phyloP scores from a whole-genome alignment of 2,113 vertebrate species.

The Campylomormyrus numenius region DNA sequence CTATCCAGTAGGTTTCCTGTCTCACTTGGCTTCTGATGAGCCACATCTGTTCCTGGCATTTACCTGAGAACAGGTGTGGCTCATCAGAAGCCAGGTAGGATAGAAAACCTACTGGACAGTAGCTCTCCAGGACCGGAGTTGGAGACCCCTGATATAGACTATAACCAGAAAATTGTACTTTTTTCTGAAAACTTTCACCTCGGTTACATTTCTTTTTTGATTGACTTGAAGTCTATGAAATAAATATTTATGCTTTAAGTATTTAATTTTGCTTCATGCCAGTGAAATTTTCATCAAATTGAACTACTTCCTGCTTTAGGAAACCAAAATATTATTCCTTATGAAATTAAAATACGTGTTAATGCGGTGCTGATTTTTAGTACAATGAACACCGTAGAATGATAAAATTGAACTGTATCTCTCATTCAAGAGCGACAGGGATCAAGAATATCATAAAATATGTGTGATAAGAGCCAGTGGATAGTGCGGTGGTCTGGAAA shows the following conservation, averaged over 20 bases:
- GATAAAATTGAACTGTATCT: background rate
- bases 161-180: background rate
- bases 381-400: background rate
- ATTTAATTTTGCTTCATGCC: background rate
- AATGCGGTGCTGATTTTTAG: background rate
- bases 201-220: background rate
- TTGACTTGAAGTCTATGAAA: background rate
- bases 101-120: no score
- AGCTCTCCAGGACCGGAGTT: no score
- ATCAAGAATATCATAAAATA: background rate
- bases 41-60: no score
- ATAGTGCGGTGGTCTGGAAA: background rate
- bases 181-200: background rate
- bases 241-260: background rate
- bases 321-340: background rate
- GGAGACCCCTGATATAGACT: background rate
- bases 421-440: background rate
- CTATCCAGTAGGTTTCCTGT: no score
- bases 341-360: background rate
- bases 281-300: background rate
- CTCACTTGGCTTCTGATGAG: no score
- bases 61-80: no score
- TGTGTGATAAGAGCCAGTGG: background rate
- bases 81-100: no score
- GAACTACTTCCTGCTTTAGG: background rate